Evolutionary conservation across 2,113 vertebrate genomes (phyloP).

Genomic region (Columbina picui): DNA sequence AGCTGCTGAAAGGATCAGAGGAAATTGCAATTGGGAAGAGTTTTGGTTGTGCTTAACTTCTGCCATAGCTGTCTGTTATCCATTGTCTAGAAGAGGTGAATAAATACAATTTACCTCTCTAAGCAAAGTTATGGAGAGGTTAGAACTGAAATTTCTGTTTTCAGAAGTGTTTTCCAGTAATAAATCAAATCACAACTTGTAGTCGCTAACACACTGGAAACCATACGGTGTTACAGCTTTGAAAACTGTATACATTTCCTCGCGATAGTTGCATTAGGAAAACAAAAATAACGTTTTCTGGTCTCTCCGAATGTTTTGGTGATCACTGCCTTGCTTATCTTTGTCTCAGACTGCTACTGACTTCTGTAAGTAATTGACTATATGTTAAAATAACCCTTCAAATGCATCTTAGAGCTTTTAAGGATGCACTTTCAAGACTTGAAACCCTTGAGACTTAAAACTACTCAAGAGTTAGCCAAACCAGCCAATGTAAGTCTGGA

Average conservation of each 20-base stretch:
- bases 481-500: background rate
- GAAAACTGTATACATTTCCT: background rate
- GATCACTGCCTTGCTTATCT: background rate
- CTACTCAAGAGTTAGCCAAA: background rate
- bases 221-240: background rate
- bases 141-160: background rate
- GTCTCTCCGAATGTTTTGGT: background rate
- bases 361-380: background rate
- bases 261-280: background rate
- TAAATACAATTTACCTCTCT: background rate
- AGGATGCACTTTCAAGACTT: background rate
- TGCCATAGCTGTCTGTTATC: background rate
- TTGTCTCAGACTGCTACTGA: background rate
- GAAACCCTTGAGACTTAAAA: background rate
- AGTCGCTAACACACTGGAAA: background rate
- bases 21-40: background rate
- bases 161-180: background rate
- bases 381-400: background rate
- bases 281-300: background rate
- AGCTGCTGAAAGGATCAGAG: background rate
- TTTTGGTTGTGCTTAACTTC: background rate
- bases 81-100: background rate
- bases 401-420: background rate
- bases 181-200: background rate
- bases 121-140: background rate